A percentile compares a stretch with the other conserved stretches of the same genome.
phyloP scores from a whole-genome alignment of 2,797 vertebrate species.

The Chaenodraco wilsoni region DNA sequence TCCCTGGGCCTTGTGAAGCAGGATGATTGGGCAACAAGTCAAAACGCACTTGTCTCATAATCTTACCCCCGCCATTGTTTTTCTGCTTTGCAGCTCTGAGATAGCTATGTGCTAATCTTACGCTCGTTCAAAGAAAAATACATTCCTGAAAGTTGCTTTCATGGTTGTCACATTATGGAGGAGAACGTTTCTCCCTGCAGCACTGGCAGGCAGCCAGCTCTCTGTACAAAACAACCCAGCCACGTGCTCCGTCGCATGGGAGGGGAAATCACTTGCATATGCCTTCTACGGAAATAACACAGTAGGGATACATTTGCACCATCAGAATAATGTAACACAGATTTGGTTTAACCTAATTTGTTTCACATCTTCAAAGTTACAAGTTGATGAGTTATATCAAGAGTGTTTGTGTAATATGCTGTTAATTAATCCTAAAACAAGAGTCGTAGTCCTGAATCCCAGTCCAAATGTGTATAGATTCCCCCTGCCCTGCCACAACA shows the following conservation, averaged over 20 bases:
- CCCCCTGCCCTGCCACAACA: not conserved
- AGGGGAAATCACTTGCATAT: constrained; percentile 39
- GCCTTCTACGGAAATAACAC: constrained; percentile 54
- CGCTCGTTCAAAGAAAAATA: constrained; percentile 73
- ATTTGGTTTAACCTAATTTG: not conserved
- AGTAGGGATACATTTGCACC: constrained; percentile 44
- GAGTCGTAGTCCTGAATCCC: not conserved
- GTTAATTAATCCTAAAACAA: not conserved
- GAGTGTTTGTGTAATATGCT: not conserved
- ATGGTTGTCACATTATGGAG: constrained; percentile 75
- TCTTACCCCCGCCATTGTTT: constrained; percentile 68
- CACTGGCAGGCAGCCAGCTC: constrained; percentile 65
- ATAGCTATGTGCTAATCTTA: constrained; percentile 72
- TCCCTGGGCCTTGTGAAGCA: constrained; percentile 48
- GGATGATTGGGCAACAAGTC: constrained; percentile 69
- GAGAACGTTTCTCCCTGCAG: constrained; percentile 60
- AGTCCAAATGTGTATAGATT: not conserved
- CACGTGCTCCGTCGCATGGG: constrained; percentile 58
- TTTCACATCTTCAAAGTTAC: not conserved
- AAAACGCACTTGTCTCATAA: constrained; percentile 60
- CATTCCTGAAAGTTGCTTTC: constrained; percentile 76
- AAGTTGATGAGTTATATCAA: not conserved
- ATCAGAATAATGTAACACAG: not conserved
- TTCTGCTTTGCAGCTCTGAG: constrained; percentile 53
- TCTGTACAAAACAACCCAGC: constrained; percentile 51